Conservation (phyloP, 1,140 invertebrate genomes). For the Radopholus similis region DNA sequence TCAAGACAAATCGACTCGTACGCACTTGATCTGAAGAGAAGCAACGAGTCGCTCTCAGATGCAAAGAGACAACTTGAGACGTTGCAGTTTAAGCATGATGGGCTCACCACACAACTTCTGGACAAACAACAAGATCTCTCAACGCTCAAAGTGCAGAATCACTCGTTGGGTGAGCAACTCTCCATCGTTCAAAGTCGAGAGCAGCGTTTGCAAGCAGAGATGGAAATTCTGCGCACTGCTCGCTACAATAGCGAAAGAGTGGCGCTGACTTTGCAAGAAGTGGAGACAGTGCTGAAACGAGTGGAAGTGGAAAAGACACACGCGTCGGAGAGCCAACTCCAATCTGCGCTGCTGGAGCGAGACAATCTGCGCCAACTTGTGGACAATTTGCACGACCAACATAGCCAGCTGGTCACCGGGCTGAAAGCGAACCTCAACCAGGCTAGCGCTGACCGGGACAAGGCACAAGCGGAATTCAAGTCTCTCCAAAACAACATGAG, state of each 20-base stretch:
- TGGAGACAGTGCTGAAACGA: constrained; percentile 27
- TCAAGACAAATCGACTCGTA: constrained; percentile 26
- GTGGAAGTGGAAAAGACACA: constrained; percentile 30
- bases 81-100: constrained; percentile 22
- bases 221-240: constrained; percentile 24
- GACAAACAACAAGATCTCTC: constrained; percentile 32
- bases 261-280: constrained; percentile 29
- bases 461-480: constrained; percentile 11
- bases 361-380: constrained; percentile 29
- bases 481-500: constrained; percentile 14
- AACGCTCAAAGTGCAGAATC: constrained; percentile 20
- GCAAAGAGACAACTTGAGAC: constrained; percentile 19
- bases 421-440: constrained; percentile 21
- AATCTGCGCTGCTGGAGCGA: constrained; percentile 25
- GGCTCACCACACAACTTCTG: constrained; percentile 27
- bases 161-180: constrained; percentile 18
- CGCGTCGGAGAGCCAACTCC: constrained; percentile 26
- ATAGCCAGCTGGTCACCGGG: constrained; percentile 12
- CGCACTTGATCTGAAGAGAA: constrained; percentile 15
- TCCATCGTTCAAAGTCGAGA: constrained; percentile 24
- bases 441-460: constrained; percentile 16
- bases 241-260: constrained; percentile 25
- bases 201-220: constrained; percentile 8
- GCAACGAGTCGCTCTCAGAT: constrained; percentile 12
- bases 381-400: constrained; percentile 28